These are phyloP conservation scores for Ischnus inquisitorius DNA, from an alignment of 2,888 invertebrate species.

Conservation along the genomic window DNA sequence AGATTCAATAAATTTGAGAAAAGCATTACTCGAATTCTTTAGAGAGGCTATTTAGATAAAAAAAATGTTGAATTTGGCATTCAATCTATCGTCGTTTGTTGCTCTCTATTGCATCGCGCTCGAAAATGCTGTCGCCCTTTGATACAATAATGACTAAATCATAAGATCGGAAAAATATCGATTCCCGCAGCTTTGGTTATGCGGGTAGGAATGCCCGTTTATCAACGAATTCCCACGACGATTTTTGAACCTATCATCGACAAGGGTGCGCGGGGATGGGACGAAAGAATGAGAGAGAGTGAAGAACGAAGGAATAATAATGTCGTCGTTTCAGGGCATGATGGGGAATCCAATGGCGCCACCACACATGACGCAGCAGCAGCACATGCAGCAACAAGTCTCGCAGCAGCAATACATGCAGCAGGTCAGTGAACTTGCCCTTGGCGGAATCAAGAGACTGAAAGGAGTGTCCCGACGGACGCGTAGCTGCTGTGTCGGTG, in stretches of 20 bases:
- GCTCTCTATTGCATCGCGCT: too few relatives aligned
- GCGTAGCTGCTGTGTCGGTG: conserved; percentile 3
- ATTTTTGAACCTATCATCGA: neutral
- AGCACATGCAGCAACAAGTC: conserved; percentile 83
- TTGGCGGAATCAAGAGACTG: conserved; percentile 50
- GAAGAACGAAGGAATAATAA: conserved; percentile 35
- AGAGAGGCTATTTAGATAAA: too few relatives aligned
- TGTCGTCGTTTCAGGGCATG: conserved; percentile 77
- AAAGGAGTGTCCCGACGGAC: conserved; percentile 22
- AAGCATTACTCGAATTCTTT: too few relatives aligned
- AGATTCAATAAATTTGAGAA: too few relatives aligned
- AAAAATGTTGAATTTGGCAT: too few relatives aligned
- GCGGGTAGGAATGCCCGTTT: neutral
- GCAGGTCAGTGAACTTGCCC: conserved; percentile 81
- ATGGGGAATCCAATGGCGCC: conserved; percentile 83
- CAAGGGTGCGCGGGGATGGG: neutral
- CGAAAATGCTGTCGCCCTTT: too few relatives aligned
- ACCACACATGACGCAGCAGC: conserved; percentile 82
- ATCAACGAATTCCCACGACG: neutral
- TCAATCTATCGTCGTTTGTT: too few relatives aligned
- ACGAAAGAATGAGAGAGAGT: conserved; percentile 3
- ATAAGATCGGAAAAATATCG: too few relatives aligned
- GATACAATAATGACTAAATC: too few relatives aligned
- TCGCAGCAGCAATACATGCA: conserved; percentile 85
- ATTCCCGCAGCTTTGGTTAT: too few relatives aligned